phyloP scores from a whole-genome alignment of 2,888 invertebrate species.

The Pseudococcus viburni region DNA sequence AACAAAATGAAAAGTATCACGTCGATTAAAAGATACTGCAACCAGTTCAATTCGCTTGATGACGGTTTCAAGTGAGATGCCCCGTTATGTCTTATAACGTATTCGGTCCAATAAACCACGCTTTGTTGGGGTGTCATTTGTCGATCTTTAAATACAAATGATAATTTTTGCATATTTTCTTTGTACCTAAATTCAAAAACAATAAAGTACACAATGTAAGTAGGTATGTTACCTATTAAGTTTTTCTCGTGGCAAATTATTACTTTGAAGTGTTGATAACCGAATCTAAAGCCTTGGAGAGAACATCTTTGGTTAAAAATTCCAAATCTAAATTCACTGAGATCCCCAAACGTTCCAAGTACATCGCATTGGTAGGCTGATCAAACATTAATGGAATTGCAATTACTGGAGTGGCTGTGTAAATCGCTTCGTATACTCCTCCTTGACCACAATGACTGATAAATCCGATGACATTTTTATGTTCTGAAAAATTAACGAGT shows the following conservation, averaged over 20 bases:
- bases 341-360: neutral
- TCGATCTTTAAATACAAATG: conserved; percentile 39
- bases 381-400: conserved; percentile 35
- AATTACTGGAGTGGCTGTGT: conserved; percentile 38
- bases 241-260: neutral
- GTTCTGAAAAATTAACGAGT: too few relatives aligned
- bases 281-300: conserved; percentile 2
- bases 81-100: conserved; percentile 32
- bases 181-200: neutral
- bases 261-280: conserved; percentile 32
- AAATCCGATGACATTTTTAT: conserved; percentile 43
- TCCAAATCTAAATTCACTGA: neutral
- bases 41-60: conserved; percentile 13
- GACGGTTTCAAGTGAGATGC: conserved; percentile 16
- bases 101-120: conserved; percentile 53
- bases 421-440: conserved; percentile 52
- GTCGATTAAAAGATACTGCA: conserved; percentile 33
- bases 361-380: neutral
- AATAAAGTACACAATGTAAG: too few relatives aligned
- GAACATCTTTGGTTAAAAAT: neutral
- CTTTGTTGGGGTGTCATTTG: conserved; percentile 34
- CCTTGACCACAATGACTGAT: conserved; percentile 60
- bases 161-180: conserved; percentile 49
- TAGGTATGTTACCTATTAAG: too few relatives aligned
- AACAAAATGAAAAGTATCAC: neutral